phyloP scores from a whole-genome alignment of 2,888 invertebrate species.

The Mechanitis mazaeus region DNA sequence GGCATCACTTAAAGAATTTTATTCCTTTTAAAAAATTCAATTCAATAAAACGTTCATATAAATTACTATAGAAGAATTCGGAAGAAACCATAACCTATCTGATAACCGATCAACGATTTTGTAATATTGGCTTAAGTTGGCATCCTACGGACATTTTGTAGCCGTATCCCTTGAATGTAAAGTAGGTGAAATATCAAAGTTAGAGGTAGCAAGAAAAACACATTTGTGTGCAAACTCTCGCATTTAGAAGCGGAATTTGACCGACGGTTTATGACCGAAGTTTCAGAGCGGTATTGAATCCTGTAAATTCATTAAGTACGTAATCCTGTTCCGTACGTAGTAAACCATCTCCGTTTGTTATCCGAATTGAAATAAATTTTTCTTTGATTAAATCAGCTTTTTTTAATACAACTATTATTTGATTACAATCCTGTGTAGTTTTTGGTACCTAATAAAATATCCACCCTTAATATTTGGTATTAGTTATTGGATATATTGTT shows the following conservation, averaged over 20 bases:
- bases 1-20: slow-evolving; percentile 9
- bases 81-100: slow-evolving; percentile 26
- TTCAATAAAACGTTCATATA: slow-evolving; percentile 23
- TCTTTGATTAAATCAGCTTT: neutral
- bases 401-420: neutral
- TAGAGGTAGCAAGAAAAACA: slow-evolving; percentile 34
- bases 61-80: slow-evolving; percentile 26
- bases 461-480: neutral
- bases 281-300: slow-evolving; percentile 18
- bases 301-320: slow-evolving; percentile 14
- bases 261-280: slow-evolving; percentile 24
- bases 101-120: slow-evolving; percentile 30
- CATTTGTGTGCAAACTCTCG: slow-evolving; percentile 31
- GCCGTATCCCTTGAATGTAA: slow-evolving; percentile 34
- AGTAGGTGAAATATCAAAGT: slow-evolving; percentile 35
- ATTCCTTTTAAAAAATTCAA: slow-evolving; percentile 13
- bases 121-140: slow-evolving; percentile 35
- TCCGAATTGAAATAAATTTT: no score
- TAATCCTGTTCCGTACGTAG: neutral
- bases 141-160: slow-evolving; percentile 34
- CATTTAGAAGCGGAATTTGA: slow-evolving; percentile 24
- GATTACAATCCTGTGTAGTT: neutral
- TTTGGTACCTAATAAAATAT: neutral
- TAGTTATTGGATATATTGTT: no score
- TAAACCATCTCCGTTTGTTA: slow-evolving; percentile 1